Evolutionary conservation across 2,113 vertebrate genomes (phyloP).

Genomic region (Cynopterus brachyotis): DNA sequence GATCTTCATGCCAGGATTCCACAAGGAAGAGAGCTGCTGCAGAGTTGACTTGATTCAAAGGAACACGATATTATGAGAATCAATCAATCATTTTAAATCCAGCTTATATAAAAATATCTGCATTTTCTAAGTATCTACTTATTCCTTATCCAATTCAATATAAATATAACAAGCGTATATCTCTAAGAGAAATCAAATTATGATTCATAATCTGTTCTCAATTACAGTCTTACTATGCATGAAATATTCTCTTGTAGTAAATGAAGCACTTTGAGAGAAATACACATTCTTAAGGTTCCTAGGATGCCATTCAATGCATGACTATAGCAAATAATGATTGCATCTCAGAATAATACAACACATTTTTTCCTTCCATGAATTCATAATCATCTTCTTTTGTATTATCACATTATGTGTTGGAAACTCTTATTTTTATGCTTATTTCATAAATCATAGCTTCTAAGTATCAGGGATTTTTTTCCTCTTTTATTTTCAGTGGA

Average conservation of each 20-base stretch:
- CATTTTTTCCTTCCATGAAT: neutral
- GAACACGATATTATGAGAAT: neutral
- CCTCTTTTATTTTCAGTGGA: neutral
- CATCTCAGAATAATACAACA: neutral
- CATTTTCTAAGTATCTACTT: slow-evolving; percentile 11
- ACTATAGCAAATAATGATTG: neutral
- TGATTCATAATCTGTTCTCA: slow-evolving; percentile 37
- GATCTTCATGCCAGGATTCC: neutral
- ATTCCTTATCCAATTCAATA: neutral
- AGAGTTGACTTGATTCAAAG: neutral
- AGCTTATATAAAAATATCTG: neutral
- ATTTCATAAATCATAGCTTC: neutral
- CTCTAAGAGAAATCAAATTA: slow-evolving; percentile 40
- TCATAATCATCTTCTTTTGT: neutral
- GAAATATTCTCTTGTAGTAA: neutral
- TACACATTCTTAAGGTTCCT: neutral
- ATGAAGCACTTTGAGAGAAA: slow-evolving; percentile 20
- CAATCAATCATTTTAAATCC: neutral
- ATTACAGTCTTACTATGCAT: neutral
- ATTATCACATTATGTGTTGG: neutral
- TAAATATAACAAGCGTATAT: neutral
- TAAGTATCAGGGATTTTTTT: neutral
- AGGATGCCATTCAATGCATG: neutral
- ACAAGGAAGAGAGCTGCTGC: neutral
- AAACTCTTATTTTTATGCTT: neutral